Evolutionary conservation across 2,797 vertebrate species (phyloP).

Genomic region (Gymnoscopelus microlampas): DNA sequence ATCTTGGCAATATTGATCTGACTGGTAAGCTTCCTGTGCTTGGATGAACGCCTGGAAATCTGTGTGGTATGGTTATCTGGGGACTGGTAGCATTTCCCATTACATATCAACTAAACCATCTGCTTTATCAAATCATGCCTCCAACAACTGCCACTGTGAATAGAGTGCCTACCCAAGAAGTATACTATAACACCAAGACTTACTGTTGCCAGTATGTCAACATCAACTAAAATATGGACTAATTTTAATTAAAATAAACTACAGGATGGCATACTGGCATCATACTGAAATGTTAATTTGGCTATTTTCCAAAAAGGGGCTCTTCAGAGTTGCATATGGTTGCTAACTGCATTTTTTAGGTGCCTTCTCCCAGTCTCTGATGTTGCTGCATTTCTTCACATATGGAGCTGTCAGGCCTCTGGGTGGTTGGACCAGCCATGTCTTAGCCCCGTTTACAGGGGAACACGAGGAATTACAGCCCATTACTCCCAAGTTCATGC

Average conservation of each 20-base stretch:
- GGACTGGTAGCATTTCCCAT: constrained; percentile 27
- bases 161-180: not conserved
- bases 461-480: constrained; percentile 6
- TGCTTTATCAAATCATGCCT: not conserved
- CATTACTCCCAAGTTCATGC: constrained; percentile 20
- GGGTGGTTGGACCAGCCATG: constrained; percentile 2
- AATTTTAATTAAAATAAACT: not conserved
- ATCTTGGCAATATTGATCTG: constrained; percentile 20
- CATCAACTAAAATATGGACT: not conserved
- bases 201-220: not conserved
- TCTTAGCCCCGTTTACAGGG: constrained; percentile 11
- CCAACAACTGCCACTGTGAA: not conserved
- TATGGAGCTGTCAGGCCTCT: not conserved
- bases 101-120: constrained; percentile 18
- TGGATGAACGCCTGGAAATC: constrained; percentile 13
- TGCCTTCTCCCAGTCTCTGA: not conserved
- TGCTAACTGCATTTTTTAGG: not conserved
- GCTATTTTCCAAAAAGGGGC: constrained; percentile 1
- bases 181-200: not conserved
- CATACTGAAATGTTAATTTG: not conserved
- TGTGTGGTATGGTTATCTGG: constrained; percentile 24
- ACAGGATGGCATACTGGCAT: not conserved
- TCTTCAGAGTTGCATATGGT: not conserved
- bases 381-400: constrained; percentile 11
- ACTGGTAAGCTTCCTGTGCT: constrained; percentile 10